Conservation (phyloP, 2,113 vertebrate species). For the Mellivora capensis region DNA sequence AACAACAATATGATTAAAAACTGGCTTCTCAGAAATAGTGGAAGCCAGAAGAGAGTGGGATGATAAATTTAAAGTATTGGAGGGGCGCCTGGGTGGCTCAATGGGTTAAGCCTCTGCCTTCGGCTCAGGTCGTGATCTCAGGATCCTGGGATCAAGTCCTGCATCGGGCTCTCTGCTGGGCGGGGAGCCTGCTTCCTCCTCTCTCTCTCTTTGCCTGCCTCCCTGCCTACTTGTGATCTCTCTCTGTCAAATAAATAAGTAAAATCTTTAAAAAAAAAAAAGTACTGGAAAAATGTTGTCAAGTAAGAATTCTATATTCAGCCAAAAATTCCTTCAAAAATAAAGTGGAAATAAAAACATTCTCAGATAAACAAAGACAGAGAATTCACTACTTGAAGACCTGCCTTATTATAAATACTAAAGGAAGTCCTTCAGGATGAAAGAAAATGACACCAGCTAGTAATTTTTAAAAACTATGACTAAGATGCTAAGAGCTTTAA, state of each 20-base stretch:
- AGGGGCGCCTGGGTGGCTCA: no score
- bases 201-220: no score
- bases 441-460: neutral
- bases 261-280: no score
- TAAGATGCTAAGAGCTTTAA: neutral
- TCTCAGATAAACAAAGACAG: neutral
- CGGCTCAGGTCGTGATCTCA: no score
- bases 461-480: neutral
- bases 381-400: neutral
- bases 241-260: no score
- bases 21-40: neutral
- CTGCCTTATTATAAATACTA: neutral
- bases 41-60: neutral
- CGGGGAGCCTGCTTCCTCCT: no score
- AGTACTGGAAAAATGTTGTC: neutral
- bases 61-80: neutral
- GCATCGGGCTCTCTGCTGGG: no score
- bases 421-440: neutral
- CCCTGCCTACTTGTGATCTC: no score
- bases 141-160: no score
- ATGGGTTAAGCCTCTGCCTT: no score
- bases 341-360: neutral
- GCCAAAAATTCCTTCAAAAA: neutral
- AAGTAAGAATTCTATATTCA: neutral
- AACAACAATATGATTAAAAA: neutral